Evolutionary conservation across 2,888 invertebrate species (phyloP).

Genomic region (Fissipunctia ypsillon): DNA sequence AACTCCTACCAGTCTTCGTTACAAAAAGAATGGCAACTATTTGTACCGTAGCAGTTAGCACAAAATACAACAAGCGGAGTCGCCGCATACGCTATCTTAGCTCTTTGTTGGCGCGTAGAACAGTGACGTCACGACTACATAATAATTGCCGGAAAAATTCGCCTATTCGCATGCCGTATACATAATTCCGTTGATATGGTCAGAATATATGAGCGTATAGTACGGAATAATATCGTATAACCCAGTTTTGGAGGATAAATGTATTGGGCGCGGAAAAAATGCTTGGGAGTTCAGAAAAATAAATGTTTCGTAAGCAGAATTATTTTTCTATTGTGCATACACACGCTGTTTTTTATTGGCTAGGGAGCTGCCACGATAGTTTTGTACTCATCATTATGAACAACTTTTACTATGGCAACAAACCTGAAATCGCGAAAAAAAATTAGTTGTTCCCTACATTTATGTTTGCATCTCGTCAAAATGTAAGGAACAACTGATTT

Average conservation of each 20-base stretch:
- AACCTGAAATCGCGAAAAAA: too few relatives aligned
- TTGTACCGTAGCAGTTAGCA: background rate
- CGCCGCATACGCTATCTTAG: slow-evolving; percentile 14
- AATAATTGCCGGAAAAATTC: slow-evolving; percentile 52
- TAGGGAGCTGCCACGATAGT: too few relatives aligned
- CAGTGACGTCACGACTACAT: slow-evolving; percentile 54
- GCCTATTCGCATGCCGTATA: slow-evolving; percentile 47
- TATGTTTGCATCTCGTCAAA: too few relatives aligned
- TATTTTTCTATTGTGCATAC: too few relatives aligned
- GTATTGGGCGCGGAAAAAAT: background rate
- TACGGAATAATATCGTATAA: slow-evolving; percentile 35
- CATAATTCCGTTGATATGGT: slow-evolving; percentile 44
- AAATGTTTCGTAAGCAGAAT: background rate
- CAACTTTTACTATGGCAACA: too few relatives aligned
- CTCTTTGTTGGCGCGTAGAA: slow-evolving; percentile 52
- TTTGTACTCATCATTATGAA: too few relatives aligned
- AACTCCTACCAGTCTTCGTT: too few relatives aligned
- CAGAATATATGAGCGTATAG: slow-evolving; percentile 39
- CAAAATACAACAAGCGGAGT: slow-evolving; percentile 1
- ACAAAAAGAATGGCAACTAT: background rate
- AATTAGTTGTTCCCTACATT: too few relatives aligned
- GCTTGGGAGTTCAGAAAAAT: background rate
- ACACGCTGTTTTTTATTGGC: too few relatives aligned
- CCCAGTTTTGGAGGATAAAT: slow-evolving; percentile 22
- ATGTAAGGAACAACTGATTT: too few relatives aligned